These are phyloP conservation scores for Ophion ellenae DNA, from an alignment of 2,888 invertebrate species.

Conservation along the genomic window DNA sequence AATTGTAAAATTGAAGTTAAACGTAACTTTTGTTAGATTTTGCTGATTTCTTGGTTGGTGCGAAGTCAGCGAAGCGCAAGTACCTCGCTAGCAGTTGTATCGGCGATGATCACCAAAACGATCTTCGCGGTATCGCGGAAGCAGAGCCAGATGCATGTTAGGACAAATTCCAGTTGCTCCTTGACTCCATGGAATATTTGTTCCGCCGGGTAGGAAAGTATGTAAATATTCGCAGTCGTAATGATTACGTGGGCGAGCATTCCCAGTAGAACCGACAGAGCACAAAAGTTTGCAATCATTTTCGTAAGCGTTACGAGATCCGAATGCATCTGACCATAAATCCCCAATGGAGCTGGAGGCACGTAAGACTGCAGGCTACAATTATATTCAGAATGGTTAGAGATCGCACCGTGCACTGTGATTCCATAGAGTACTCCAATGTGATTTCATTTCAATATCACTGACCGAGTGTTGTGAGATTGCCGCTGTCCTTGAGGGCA, in stretches of 20 bases:
- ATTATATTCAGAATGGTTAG: neutral
- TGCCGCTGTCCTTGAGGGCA: neutral
- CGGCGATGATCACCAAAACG: neutral
- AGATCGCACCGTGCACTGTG: neutral
- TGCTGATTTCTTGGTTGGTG: neutral
- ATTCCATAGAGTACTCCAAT: neutral
- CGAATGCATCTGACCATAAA: constrained; percentile 50
- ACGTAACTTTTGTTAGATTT: neutral
- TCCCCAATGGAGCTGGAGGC: constrained; percentile 25
- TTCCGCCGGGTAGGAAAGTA: neutral
- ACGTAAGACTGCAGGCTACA: constrained; percentile 31
- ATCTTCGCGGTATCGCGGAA: neutral
- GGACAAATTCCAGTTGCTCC: neutral
- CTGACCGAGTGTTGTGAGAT: constrained; percentile 15
- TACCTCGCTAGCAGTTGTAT: neutral
- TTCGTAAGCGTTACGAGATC: constrained; percentile 51
- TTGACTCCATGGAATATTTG: neutral
- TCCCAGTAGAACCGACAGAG: constrained; percentile 48
- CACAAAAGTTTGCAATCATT: constrained; percentile 45
- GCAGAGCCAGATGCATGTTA: neutral
- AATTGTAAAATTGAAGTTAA: neutral
- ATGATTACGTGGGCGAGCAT: constrained; percentile 47
- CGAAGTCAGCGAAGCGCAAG: neutral
- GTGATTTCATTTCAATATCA: neutral
- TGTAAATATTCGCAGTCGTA: constrained; percentile 52